Evolutionary conservation across 2,888 invertebrate genomes (phyloP), one percentile per base, ranked within the genome.

Genomic region (Muschampia plurimacula): DNA sequence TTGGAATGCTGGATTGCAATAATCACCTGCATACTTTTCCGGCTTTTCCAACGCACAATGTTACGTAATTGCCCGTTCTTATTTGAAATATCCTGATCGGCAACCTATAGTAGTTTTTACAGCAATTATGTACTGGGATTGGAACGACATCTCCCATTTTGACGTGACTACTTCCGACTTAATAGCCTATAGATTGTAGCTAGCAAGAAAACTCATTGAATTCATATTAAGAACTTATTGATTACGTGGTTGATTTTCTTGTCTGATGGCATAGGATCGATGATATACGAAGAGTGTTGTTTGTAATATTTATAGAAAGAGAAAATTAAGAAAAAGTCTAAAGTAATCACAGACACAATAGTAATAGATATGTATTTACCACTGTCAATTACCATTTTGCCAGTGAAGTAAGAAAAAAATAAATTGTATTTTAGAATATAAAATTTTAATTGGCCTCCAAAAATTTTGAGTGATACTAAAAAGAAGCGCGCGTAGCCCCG

Each of bases 51-150:
- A 41, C 28, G 15, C 67, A 62, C 66, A 55, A 67, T 63, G 72
- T 67, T 67, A 57, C 52, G 41, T 72, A 63, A 67, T 67, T 52
- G 22, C 52, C 28, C 7, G 59, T 1, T 67, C 55, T 28, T 41
- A 63, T 67, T 62, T 63, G 67, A 72, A 67, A 72, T 28, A 55
- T 72, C 41, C 67, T 49, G 72, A 67, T 67, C 67, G 67, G 66
- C 60, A 8, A 12, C 67, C 8, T 9, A 10, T 49, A 67, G 52
- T 49, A n/a, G 55, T 72, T 67, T 63, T 72, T 72, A 44, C 55
- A 44, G 63, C 63, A 55, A 72, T 72, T 63, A 63, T 39, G 62
- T 39, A 12, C 67, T 13, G 67, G 55, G 72, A 67, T 67, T 13
- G 72, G 41, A 28, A 52, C 39, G 62, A 41, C 52, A 52, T 72